A percentile compares a stretch with the other conserved stretches of the same genome.
phyloP scores from a whole-genome alignment of 2,797 vertebrate species.

The Pitangus sulphuratus region DNA sequence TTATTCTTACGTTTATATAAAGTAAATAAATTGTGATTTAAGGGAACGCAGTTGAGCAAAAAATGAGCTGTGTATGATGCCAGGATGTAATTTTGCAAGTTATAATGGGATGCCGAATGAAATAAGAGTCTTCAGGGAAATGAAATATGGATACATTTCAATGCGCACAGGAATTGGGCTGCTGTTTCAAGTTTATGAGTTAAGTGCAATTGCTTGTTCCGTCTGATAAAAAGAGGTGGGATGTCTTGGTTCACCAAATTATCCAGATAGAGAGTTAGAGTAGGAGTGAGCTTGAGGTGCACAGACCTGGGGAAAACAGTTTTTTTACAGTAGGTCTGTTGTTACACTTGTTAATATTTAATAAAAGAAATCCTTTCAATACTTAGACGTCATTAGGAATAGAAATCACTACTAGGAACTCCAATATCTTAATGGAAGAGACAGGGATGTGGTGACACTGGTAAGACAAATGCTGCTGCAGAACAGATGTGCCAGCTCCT shows the following conservation, averaged over 20 bases:
- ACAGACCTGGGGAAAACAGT: neutral
- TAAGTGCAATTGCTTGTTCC: neutral
- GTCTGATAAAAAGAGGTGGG: neutral
- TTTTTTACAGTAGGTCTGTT: neutral
- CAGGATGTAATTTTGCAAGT: neutral
- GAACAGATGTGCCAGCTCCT: neutral
- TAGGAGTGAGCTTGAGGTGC: neutral
- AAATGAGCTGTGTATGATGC: neutral
- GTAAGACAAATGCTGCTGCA: neutral
- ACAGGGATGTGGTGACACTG: neutral
- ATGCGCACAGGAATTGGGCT: neutral
- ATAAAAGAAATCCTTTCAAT: neutral
- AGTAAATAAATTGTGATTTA: slow-evolving; percentile 25
- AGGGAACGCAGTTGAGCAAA: neutral
- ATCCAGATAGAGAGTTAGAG: neutral
- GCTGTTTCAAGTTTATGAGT: neutral
- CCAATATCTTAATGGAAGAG: neutral
- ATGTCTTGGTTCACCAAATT: neutral
- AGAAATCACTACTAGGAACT: neutral
- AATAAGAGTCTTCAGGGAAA: neutral
- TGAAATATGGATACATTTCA: accelerated
- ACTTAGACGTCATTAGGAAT: neutral
- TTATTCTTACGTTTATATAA: neutral
- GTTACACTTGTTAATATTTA: neutral
- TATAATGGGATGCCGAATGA: neutral